Conservation (phyloP, 2,888 invertebrate genomes). For the Lasioglossum malachurum region DNA sequence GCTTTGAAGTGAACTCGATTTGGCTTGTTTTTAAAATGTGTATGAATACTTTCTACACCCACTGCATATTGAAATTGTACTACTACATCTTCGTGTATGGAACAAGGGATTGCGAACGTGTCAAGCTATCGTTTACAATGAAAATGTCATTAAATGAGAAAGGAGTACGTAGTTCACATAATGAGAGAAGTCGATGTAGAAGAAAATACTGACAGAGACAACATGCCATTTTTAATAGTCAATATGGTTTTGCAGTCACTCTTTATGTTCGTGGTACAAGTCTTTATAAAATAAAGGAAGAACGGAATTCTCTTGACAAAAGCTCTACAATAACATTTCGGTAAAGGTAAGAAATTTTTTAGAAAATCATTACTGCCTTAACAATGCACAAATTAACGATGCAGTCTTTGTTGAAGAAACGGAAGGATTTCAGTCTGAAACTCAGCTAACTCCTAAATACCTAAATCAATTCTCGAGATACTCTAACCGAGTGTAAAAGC, state of each 20-base stretch:
- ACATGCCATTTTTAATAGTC: not conserved
- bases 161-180: not conserved
- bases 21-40: too few relatives aligned
- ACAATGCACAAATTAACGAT: not conserved
- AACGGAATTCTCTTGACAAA: slow-evolving; percentile 12
- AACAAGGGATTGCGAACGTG: not conserved
- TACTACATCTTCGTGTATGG: not conserved
- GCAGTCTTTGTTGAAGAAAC: not conserved
- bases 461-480: not conserved
- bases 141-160: not conserved
- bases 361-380: not conserved
- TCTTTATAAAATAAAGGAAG: slow-evolving; percentile 24
- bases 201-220: slow-evolving; percentile 7
- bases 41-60: too few relatives aligned
- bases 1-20: not conserved
- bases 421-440: slow-evolving; percentile 2
- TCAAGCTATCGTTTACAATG: not conserved
- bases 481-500: not conserved
- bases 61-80: too few relatives aligned
- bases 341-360: not conserved
- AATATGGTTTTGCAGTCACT: not conserved
- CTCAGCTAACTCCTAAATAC: not conserved
- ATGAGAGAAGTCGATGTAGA: not conserved
- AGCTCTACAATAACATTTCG: not conserved
- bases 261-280: not conserved